These are phyloP conservation scores for Pseudotriccus pelzelni DNA, from an alignment of 2,797 vertebrate genomes.

Conservation along the genomic window DNA sequence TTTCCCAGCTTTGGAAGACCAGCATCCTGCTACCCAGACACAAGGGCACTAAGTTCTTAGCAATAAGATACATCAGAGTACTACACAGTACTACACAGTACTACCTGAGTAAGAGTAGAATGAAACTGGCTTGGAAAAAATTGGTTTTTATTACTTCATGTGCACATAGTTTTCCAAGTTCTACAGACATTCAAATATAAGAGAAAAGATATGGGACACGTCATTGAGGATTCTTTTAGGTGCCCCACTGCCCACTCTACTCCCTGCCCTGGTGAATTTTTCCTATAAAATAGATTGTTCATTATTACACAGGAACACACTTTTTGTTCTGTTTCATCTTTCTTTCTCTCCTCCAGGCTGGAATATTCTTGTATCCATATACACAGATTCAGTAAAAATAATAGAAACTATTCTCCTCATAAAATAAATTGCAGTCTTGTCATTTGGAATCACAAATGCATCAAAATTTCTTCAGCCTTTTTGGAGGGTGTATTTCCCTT, in stretches of 20 bases:
- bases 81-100: too few relatives aligned
- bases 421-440: not conserved
- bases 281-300: not conserved
- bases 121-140: not conserved
- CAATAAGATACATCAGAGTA: not conserved
- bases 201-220: not conserved
- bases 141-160: not conserved
- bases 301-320: not conserved
- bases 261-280: rapidly evolving
- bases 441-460: not conserved
- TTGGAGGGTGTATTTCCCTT: not conserved
- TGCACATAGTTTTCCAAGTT: not conserved
- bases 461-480: not conserved
- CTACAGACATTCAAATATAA: not conserved
- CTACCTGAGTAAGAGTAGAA: not conserved
- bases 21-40: not conserved
- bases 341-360: not conserved
- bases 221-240: not conserved
- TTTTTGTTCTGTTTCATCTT: not conserved
- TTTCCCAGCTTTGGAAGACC: not conserved
- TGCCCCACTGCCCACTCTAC: rapidly evolving
- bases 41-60: not conserved
- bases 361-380: not conserved
- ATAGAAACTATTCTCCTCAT: not conserved
- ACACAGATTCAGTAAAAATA: not conserved